These are phyloP conservation scores for Lagopus leucura DNA, from an alignment of 2,113 vertebrate species.

Conservation along the genomic window DNA sequence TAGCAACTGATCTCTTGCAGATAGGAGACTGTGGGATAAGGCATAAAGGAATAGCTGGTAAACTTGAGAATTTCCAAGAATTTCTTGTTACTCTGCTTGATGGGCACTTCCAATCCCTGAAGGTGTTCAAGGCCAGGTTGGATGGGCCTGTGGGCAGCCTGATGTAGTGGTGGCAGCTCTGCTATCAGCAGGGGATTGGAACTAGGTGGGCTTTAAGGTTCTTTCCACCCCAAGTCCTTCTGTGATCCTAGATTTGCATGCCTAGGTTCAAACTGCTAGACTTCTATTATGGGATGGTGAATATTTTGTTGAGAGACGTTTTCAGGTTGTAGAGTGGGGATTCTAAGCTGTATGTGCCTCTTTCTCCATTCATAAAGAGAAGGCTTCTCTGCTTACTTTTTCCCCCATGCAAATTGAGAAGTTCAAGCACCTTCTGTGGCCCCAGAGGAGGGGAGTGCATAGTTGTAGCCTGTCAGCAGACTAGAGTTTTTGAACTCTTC, in stretches of 20 bases:
- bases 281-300: not conserved
- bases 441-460: not conserved
- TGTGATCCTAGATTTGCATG: not conserved
- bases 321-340: not conserved
- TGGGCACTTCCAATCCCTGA: not conserved
- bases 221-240: too few species aligned
- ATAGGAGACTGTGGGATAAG: not conserved
- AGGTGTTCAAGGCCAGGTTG: too few species aligned
- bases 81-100: not conserved
- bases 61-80: not conserved
- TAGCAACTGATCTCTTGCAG: not conserved
- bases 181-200: not conserved
- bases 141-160: not conserved
- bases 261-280: not conserved
- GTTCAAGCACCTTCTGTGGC: not conserved
- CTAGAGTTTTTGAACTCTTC: not conserved
- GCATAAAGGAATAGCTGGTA: not conserved
- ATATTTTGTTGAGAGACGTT: not conserved
- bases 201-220: not conserved
- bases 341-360: not conserved
- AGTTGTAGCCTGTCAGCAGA: not conserved
- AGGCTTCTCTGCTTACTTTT: not conserved
- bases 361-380: not conserved
- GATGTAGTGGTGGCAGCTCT: not conserved
- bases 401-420: not conserved